Conservation (phyloP, 2,797 vertebrate species). For the Microcaecilia unicolor region DNA sequence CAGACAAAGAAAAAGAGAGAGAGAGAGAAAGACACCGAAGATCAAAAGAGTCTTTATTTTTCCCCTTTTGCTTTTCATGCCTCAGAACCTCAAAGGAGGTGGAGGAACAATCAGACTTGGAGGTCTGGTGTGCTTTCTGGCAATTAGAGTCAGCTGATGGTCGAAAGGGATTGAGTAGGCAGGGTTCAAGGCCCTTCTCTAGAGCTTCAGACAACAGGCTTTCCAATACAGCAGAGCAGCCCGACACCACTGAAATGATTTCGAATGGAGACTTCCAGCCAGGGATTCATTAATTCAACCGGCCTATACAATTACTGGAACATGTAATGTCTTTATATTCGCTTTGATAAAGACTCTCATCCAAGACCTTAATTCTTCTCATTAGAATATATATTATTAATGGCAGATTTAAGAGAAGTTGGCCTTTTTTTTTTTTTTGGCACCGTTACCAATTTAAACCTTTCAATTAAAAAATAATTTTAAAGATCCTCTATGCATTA, state of each 20-base stretch:
- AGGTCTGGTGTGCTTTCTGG: conserved; percentile 97
- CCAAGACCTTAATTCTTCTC: conserved; percentile 51
- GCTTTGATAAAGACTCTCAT: conserved; percentile 67
- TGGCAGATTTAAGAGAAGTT: conserved; percentile 39
- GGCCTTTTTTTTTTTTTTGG: too few species aligned
- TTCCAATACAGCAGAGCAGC: conserved; percentile 77
- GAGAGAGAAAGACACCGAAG: conserved; percentile 73
- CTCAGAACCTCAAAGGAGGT: conserved; percentile 98
- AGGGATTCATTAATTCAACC: conserved; percentile 74
- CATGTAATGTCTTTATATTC: conserved; percentile 73
- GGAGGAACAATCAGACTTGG: conserved; percentile 94
- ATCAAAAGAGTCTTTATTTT: conserved; percentile 77
- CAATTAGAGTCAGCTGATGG: conserved; percentile 99
- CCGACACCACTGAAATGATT: conserved; percentile 88
- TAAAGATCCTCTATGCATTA: neutral
- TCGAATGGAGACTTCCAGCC: conserved; percentile 84
- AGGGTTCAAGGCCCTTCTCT: conserved; percentile 96
- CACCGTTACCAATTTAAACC: conserved; percentile 48
- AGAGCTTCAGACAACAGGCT: conserved; percentile 94
- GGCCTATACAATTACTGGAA: conserved; percentile 71
- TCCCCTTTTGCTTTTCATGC: conserved; percentile 92
- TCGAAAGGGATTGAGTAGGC: conserved; percentile 98
- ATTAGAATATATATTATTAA: conserved; percentile 59
- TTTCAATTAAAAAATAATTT: neutral
- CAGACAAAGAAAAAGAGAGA: conserved; percentile 55